These are phyloP conservation scores for Eumaeus atala DNA, from an alignment of 1,140 invertebrate species.

Conservation along the genomic window DNA sequence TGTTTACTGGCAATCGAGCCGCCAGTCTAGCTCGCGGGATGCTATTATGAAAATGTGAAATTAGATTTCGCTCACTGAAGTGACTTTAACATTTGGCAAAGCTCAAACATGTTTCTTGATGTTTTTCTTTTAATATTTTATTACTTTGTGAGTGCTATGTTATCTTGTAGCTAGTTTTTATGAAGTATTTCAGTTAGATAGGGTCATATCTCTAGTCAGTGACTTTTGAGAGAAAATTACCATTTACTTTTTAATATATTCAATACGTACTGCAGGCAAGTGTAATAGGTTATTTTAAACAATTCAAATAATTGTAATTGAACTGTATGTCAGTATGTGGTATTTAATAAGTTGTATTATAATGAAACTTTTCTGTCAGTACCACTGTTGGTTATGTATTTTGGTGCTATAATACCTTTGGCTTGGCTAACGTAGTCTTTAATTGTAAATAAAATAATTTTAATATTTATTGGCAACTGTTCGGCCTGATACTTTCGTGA, in stretches of 20 bases:
- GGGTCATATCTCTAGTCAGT: conserved; percentile 69
- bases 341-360: conserved; percentile 23
- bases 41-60: conserved; percentile 43
- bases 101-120: conserved; percentile 56
- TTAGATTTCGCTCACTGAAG: conserved; percentile 55
- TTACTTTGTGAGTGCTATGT: conserved; percentile 60
- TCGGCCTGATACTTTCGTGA: conserved; percentile 42
- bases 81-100: conserved; percentile 61
- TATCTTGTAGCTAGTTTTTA: conserved; percentile 53
- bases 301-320: conserved; percentile 45
- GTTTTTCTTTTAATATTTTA: conserved; percentile 43
- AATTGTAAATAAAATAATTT: conserved; percentile 63
- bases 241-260: conserved; percentile 67
- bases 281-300: conserved; percentile 69
- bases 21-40: conserved; percentile 11
- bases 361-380: conserved; percentile 69
- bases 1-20: conserved; percentile 13
- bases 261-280: conserved; percentile 53
- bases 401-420: conserved; percentile 70
- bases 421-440: conserved; percentile 68
- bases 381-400: conserved; percentile 51
- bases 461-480: conserved; percentile 64
- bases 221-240: conserved; percentile 68
- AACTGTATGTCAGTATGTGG: conserved; percentile 41
- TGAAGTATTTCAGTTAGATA: conserved; percentile 55